Conservation (phyloP, 2,113 vertebrate species). For the Spermophilus dauricus region DNA sequence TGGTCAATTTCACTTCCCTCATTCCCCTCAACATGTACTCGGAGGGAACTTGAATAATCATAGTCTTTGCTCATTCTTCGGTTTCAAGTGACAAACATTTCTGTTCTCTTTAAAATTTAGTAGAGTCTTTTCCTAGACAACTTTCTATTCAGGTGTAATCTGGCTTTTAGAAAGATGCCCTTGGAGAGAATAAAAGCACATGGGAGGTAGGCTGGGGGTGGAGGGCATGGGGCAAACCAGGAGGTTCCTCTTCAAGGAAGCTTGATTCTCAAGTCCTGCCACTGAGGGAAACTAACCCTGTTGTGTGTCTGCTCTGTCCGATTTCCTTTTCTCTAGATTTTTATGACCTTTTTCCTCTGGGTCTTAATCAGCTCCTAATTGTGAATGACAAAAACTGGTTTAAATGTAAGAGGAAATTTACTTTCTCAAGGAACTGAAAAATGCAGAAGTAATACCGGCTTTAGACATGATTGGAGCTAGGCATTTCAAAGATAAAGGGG, state of each 20-base stretch:
- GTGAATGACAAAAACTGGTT: conserved; percentile 15
- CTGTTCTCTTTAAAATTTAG: neutral
- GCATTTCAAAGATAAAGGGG: neutral
- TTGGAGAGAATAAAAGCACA: neutral
- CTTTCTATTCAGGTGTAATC: neutral
- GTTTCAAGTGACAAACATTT: neutral
- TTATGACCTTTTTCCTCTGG: neutral
- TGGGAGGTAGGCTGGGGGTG: neutral
- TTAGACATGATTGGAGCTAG: neutral
- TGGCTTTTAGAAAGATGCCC: neutral
- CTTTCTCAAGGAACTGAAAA: neutral
- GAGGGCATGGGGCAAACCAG: neutral
- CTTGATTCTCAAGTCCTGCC: neutral
- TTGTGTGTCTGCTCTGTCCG: neutral
- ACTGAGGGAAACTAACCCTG: neutral
- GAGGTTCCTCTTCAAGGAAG: neutral
- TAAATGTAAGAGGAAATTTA: neutral
- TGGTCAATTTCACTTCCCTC: conserved; percentile 9
- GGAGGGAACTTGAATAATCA: conserved; percentile 21
- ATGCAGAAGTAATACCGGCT: neutral
- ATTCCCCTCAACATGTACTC: neutral
- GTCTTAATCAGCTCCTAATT: neutral
- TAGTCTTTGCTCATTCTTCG: conserved; percentile 30
- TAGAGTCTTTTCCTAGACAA: neutral
- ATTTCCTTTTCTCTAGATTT: neutral